Evolutionary conservation across 2,113 vertebrate genomes (phyloP).

Genomic region (Pelecanoides urinatrix): DNA sequence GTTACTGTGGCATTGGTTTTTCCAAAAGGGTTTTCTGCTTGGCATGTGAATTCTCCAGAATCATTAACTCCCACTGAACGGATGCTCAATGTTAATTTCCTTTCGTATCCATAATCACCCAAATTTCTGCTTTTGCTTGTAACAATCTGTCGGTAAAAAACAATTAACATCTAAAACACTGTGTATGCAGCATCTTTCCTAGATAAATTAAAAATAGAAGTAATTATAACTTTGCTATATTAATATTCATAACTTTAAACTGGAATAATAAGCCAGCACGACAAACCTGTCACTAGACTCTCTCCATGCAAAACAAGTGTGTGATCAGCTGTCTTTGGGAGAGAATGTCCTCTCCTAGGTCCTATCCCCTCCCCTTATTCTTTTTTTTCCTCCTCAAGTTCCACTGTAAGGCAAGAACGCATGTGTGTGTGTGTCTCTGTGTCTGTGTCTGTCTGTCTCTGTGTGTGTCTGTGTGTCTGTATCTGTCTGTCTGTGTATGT

Average conservation of each 20-base stretch:
- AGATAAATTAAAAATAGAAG: conserved; percentile 83
- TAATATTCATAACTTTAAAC: conserved; percentile 80
- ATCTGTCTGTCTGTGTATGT: no score
- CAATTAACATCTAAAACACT: conserved; percentile 80
- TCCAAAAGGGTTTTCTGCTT: conserved; percentile 86
- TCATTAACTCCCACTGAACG: conserved; percentile 78
- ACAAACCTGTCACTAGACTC: conserved; percentile 68
- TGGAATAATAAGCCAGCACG: conserved; percentile 69
- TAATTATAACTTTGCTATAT: conserved; percentile 78
- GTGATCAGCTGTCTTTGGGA: conserved; percentile 35
- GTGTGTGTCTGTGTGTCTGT: no score
- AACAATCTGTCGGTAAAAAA: conserved; percentile 65
- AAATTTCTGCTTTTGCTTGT: conserved; percentile 68
- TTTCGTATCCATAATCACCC: conserved; percentile 73
- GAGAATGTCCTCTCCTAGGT: conserved; percentile 11
- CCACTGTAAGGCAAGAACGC: neutral
- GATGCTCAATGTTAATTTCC: conserved; percentile 79
- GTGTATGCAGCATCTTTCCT: conserved; percentile 73
- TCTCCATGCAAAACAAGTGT: conserved; percentile 52
- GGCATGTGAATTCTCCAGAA: conserved; percentile 87
- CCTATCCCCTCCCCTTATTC: neutral
- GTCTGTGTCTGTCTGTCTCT: no score
- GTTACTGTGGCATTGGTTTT: conserved; percentile 79
- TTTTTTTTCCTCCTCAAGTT: neutral
- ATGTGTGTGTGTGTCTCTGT: fast-evolving